A percentile compares a stretch with the other conserved stretches of the same genome.
These are phyloP conservation scores for Bombus soroeensis DNA, from an alignment of 1,140 invertebrate genomes.

Conservation along the genomic window DNA sequence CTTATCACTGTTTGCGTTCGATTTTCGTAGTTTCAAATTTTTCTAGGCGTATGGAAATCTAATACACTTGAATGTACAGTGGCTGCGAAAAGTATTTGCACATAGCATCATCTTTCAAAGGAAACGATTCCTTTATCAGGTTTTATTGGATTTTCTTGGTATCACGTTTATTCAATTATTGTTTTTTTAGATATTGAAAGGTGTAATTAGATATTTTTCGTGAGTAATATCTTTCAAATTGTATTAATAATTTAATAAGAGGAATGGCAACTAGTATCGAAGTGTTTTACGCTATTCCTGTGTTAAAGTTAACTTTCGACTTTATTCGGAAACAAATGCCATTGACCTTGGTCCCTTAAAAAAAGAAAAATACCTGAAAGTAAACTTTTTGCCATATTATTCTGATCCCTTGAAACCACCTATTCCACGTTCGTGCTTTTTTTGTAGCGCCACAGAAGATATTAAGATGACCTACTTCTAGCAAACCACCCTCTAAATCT, in stretches of 20 bases:
- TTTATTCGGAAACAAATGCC: not conserved
- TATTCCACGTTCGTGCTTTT: not conserved
- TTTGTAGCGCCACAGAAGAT: not conserved
- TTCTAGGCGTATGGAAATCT: not conserved
- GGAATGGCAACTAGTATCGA: not conserved
- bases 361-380: not conserved
- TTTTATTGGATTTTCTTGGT: too few relatives aligned
- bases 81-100: too few relatives aligned
- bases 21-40: not conserved
- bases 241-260: too few relatives aligned
- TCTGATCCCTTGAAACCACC: not conserved
- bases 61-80: not conserved
- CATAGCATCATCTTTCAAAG: too few relatives aligned
- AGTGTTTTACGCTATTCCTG: not conserved
- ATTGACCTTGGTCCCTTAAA: not conserved
- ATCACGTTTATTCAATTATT: too few relatives aligned
- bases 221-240: too few relatives aligned
- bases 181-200: too few relatives aligned
- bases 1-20: not conserved
- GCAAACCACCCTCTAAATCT: not conserved
- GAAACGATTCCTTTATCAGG: too few relatives aligned
- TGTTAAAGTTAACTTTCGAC: not conserved
- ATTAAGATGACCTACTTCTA: constrained; percentile 2
- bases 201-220: not conserved
- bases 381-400: not conserved